phyloP scores from a whole-genome alignment of 2,888 invertebrate genomes.

The Phymatocera aterrima region DNA sequence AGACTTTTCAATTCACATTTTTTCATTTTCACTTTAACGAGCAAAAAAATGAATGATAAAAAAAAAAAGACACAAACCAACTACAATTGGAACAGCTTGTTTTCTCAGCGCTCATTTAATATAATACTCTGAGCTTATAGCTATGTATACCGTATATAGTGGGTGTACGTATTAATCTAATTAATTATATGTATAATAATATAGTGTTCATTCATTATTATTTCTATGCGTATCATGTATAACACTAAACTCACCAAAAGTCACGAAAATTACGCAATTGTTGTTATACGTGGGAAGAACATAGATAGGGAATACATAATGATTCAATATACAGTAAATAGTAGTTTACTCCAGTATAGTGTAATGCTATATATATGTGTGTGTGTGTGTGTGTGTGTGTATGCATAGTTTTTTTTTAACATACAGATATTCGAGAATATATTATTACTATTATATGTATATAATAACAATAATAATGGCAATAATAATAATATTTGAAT shows the following conservation, averaged over 20 bases:
- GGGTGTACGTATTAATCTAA: neutral
- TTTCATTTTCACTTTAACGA: too few species aligned
- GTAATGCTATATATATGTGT: neutral
- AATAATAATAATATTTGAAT: neutral
- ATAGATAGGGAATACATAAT: conserved; percentile 36
- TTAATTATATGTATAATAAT: neutral
- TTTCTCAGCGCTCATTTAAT: neutral
- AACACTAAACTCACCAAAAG: conserved; percentile 37
- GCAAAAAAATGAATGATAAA: too few species aligned
- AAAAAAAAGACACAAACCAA: too few species aligned
- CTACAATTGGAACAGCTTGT: too few species aligned
- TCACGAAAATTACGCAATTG: conserved; percentile 19
- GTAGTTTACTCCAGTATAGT: too few species aligned
- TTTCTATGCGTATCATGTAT: neutral
- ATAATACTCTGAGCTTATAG: conserved; percentile 14
- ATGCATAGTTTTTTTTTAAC: conserved; percentile 22
- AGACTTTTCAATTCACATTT: too few species aligned
- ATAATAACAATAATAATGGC: neutral
- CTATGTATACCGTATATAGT: neutral
- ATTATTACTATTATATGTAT: conserved; percentile 20
- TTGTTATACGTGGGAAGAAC: conserved; percentile 40
- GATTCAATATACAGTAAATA: too few species aligned
- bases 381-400: too few species aligned
- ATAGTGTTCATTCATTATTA: neutral
- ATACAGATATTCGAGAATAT: conserved; percentile 42